phyloP scores from a whole-genome alignment of 2,888 invertebrate species.

The Oligia strigilis region DNA sequence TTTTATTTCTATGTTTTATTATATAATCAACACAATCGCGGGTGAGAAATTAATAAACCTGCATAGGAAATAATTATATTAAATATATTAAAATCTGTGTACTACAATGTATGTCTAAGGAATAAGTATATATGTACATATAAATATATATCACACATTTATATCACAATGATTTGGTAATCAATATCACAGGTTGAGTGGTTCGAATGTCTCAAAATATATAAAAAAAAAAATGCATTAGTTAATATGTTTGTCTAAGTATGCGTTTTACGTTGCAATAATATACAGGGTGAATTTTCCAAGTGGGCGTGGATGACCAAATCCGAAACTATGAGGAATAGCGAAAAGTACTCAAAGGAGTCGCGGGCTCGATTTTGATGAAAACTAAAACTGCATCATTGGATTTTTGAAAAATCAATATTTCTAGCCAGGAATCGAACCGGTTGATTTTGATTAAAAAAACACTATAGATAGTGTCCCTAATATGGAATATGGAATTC shows the following conservation, averaged over 20 bases:
- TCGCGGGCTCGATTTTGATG: no score
- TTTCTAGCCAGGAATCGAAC: no score
- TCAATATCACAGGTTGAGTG: conserved; percentile 30
- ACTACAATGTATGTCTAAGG: conserved; percentile 51
- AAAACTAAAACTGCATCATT: no score
- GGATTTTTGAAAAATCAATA: no score
- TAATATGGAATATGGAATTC: no score
- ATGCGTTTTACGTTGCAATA: no score
- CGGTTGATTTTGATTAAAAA: no score
- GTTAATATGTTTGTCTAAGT: neutral
- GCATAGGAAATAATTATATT: conserved; percentile 21
- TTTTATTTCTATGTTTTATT: neutral
- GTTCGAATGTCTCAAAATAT: conserved; percentile 44
- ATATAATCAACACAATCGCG: neutral
- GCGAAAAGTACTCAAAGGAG: no score
- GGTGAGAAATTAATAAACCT: conserved; percentile 49
- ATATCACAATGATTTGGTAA: conserved; percentile 59
- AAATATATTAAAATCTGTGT: conserved; percentile 22
- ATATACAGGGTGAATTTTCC: no score
- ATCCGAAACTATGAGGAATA: no score
- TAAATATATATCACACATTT: conserved; percentile 61
- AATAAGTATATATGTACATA: conserved; percentile 56
- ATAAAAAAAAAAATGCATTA: neutral
- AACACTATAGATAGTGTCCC: no score
- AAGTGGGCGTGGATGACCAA: no score